phyloP scores from a whole-genome alignment of 2,113 vertebrate species.

The Paradoxurus hermaphroditus region DNA sequence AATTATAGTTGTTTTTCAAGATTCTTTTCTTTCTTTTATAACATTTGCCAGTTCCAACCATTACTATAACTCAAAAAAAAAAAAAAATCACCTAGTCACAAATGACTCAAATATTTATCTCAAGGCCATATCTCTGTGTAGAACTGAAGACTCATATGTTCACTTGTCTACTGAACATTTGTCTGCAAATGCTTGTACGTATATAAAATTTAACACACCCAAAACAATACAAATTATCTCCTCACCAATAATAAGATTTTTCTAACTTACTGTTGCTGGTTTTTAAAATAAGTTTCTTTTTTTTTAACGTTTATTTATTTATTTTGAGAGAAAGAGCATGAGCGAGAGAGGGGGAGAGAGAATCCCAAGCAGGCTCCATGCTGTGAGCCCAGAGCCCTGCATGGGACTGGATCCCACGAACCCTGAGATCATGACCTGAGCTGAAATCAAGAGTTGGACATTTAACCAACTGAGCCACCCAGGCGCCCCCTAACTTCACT shows the following conservation, averaged over 20 bases:
- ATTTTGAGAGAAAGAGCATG: too few species aligned
- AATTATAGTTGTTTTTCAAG: not conserved
- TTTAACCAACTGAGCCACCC: too few species aligned
- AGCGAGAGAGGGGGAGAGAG: too few species aligned
- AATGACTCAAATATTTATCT: constrained; percentile 9
- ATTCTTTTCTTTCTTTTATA: not conserved
- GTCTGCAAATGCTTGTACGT: not conserved
- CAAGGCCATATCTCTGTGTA: not conserved
- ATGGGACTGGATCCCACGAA: too few species aligned
- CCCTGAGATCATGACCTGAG: too few species aligned
- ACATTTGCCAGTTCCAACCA: not conserved
- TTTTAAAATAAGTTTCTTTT: too few species aligned
- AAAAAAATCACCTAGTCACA: not conserved
- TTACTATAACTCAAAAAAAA: constrained; percentile 19
- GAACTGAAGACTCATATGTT: not conserved
- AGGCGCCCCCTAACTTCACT: not conserved
- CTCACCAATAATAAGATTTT: not conserved
- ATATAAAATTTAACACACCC: not conserved
- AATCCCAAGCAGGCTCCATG: too few species aligned
- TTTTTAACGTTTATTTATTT: too few species aligned
- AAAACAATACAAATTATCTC: not conserved
- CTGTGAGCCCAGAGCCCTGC: too few species aligned
- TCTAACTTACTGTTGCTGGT: not conserved
- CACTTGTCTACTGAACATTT: not conserved
- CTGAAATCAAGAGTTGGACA: too few species aligned